Conservation (phyloP, 2,888 invertebrate genomes). For the Polyploca ridens region DNA sequence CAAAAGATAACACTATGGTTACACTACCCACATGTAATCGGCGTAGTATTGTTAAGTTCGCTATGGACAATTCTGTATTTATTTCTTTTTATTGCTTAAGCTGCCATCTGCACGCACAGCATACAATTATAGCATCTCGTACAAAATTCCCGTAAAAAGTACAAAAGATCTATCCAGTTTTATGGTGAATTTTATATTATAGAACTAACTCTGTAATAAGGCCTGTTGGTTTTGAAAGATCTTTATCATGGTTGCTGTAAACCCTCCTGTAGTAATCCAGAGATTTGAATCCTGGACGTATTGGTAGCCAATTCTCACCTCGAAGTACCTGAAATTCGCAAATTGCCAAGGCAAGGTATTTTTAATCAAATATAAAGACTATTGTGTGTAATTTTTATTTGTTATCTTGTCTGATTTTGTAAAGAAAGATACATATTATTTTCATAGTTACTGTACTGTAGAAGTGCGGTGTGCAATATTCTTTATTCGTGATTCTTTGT, state of each 20-base stretch:
- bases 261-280: conserved; percentile 35
- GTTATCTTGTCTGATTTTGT: too few relatives aligned
- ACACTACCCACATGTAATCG: too few relatives aligned
- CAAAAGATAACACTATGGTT: too few relatives aligned
- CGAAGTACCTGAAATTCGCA: conserved; percentile 32
- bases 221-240: conserved; percentile 18
- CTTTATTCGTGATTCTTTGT: too few relatives aligned
- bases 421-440: too few relatives aligned
- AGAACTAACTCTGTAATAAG: conserved; percentile 20
- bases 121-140: neutral
- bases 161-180: neutral
- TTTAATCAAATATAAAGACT: too few relatives aligned
- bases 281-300: conserved; percentile 38
- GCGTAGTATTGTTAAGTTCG: too few relatives aligned
- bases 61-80: neutral
- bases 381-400: too few relatives aligned
- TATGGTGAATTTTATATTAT: neutral
- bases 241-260: conserved; percentile 21
- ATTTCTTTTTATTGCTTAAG: neutral
- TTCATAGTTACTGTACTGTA: too few relatives aligned
- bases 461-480: too few relatives aligned
- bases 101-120: neutral
- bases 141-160: too few relatives aligned
- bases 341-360: too few relatives aligned
- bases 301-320: conserved; percentile 34